Evolutionary conservation across 2,888 invertebrate genomes (phyloP).

Genomic region (Acanthosoma haemorrhoidale): DNA sequence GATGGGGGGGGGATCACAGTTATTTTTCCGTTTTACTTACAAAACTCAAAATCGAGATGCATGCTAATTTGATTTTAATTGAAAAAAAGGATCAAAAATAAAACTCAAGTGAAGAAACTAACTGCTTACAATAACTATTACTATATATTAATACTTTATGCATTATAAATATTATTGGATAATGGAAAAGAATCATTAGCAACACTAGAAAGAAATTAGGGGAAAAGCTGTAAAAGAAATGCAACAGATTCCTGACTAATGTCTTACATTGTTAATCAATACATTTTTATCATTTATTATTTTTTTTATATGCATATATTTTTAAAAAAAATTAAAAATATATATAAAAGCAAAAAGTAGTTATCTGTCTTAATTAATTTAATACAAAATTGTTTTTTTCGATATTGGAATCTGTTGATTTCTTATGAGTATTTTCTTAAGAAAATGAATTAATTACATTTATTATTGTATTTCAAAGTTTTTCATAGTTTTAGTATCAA

Average conservation of each 20-base stretch:
- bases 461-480: slow-evolving; percentile 20
- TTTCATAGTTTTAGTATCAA: slow-evolving; percentile 22
- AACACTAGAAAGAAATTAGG: slow-evolving; percentile 17
- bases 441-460: slow-evolving; percentile 22
- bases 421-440: slow-evolving; percentile 23
- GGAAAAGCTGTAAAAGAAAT: neutral
- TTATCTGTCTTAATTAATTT: too few relatives aligned
- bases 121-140: slow-evolving; percentile 27
- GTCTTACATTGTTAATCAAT: too few relatives aligned
- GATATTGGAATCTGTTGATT: slow-evolving; percentile 1
- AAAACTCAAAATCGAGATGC: neutral
- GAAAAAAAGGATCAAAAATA: neutral
- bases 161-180: slow-evolving; percentile 16
- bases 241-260: slow-evolving; percentile 1
- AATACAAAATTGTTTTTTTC: too few relatives aligned
- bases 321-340: too few relatives aligned
- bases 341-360: too few relatives aligned
- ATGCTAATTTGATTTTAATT: slow-evolving; percentile 24
- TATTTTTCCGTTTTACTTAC: slow-evolving; percentile 11
- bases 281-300: too few relatives aligned
- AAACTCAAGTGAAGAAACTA: neutral
- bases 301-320: too few relatives aligned
- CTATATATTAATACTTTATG: slow-evolving; percentile 18
- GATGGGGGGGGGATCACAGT: neutral
- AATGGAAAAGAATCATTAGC: slow-evolving; percentile 19